Evolutionary conservation across 1,140 invertebrate species (phyloP).

Genomic region (Goniozus legneri): DNA sequence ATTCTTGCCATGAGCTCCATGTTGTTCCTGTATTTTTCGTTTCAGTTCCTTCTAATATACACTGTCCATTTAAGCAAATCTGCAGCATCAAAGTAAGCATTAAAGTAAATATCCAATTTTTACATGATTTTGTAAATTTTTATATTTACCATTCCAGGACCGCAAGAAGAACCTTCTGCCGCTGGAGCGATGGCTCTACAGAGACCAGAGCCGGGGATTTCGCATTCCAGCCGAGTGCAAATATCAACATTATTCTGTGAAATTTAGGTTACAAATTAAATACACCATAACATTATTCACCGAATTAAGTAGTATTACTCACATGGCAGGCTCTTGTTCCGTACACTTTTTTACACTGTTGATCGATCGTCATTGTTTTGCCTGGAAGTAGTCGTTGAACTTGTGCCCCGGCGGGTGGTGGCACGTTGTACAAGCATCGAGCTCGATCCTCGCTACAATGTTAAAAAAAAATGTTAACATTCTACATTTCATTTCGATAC

Average conservation of each 20-base stretch:
- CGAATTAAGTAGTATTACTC: constrained; percentile 54
- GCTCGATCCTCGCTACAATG: constrained; percentile 46
- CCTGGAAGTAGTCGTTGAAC: constrained; percentile 79
- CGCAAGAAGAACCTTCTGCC: constrained; percentile 88
- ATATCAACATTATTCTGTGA: constrained; percentile 25
- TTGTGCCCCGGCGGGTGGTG: constrained; percentile 71
- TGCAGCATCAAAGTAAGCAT: neutral
- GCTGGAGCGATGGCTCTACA: constrained; percentile 85
- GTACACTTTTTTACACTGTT: constrained; percentile 82
- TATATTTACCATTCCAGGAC: constrained; percentile 72
- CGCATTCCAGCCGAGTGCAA: constrained; percentile 26
- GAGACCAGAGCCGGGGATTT: constrained; percentile 57
- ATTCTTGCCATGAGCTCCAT: neutral
- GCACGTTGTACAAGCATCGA: constrained; percentile 82
- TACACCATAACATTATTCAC: too few relatives aligned
- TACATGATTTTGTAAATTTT: neutral
- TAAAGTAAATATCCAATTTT: neutral
- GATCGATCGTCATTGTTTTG: constrained; percentile 77
- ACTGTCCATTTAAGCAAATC: constrained; percentile 16
- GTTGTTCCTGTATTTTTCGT: neutral
- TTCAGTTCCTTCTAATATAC: constrained; percentile 8
- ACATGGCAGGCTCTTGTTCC: constrained; percentile 79
- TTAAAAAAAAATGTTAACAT: too few relatives aligned
- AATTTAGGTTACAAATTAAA: too few relatives aligned
- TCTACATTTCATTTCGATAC: too few relatives aligned